Conservation (phyloP, 2,113 vertebrate species). For the Phaethornis superciliosus region DNA sequence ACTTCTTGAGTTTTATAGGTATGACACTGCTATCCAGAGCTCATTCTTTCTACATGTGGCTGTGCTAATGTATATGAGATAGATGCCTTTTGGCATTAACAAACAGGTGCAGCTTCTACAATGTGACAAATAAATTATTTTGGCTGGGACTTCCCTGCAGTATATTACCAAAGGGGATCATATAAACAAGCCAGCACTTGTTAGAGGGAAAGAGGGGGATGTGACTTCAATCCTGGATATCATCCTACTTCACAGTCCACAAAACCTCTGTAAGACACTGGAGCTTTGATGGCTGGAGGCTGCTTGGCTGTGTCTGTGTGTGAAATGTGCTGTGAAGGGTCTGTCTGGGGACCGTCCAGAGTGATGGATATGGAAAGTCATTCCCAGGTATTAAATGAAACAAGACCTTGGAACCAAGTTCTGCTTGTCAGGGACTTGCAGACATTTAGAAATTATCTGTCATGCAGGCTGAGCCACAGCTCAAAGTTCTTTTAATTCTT, state of each 20-base stretch:
- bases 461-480: not conserved
- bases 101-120: not conserved
- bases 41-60: not conserved
- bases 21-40: not conserved
- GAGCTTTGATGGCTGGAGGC: not conserved
- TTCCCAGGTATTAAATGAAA: not conserved
- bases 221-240: not conserved
- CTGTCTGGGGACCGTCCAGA: not conserved
- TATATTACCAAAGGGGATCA: not conserved
- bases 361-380: not conserved
- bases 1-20: not conserved
- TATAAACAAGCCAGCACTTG: conserved; percentile 2
- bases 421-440: not conserved
- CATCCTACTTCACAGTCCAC: not conserved
- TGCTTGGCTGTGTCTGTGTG: not conserved
- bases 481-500: conserved; percentile 4
- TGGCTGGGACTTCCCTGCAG: not conserved
- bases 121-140: not conserved
- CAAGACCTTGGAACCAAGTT: not conserved
- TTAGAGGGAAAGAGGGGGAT: not conserved
- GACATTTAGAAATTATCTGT: not conserved
- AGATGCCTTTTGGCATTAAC: not conserved
- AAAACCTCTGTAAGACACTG: not conserved
- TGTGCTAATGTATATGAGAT: not conserved
- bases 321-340: not conserved